phyloP scores from a whole-genome alignment of 2,797 vertebrate species.

The Potorous gilbertii region DNA sequence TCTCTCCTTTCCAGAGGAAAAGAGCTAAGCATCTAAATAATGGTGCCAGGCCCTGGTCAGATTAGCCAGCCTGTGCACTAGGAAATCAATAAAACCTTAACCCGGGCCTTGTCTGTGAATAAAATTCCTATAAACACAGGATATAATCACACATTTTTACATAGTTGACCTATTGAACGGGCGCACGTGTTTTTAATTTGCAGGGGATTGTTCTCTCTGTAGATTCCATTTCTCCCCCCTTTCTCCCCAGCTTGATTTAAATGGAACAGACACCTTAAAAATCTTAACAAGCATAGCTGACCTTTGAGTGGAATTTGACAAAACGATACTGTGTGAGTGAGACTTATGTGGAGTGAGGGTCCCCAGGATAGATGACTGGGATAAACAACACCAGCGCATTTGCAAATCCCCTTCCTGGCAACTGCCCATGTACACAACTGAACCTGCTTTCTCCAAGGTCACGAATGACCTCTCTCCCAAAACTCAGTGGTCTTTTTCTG shows the following conservation, averaged over 20 bases:
- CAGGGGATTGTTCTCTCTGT: constrained; percentile 78
- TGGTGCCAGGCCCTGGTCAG: not conserved
- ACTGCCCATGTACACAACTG: not conserved
- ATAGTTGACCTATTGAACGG: constrained; percentile 81
- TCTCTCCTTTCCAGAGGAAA: constrained; percentile 3
- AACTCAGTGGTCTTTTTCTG: not conserved
- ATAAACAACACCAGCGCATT: constrained; percentile 48
- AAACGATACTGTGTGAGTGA: constrained; percentile 60
- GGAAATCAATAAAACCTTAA: constrained; percentile 77
- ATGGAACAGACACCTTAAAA: constrained; percentile 83
- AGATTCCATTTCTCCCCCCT: constrained; percentile 75
- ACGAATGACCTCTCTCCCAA: not conserved
- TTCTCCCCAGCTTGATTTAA: constrained; percentile 79
- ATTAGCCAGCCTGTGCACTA: constrained; percentile 65
- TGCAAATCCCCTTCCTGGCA: not conserved
- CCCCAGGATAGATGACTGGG: constrained; percentile 50
- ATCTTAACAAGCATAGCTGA: constrained; percentile 81
- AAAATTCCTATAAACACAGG: constrained; percentile 81
- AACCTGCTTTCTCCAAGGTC: not conserved
- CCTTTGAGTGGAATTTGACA: constrained; percentile 76
- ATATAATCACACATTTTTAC: constrained; percentile 80
- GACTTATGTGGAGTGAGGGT: constrained; percentile 63
- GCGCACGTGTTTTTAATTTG: constrained; percentile 85
- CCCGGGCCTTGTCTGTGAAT: constrained; percentile 75
- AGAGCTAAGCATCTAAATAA: constrained; percentile 17